phyloP scores from a whole-genome alignment of 2,113 vertebrate genomes.

The Zapus hudsonius region DNA sequence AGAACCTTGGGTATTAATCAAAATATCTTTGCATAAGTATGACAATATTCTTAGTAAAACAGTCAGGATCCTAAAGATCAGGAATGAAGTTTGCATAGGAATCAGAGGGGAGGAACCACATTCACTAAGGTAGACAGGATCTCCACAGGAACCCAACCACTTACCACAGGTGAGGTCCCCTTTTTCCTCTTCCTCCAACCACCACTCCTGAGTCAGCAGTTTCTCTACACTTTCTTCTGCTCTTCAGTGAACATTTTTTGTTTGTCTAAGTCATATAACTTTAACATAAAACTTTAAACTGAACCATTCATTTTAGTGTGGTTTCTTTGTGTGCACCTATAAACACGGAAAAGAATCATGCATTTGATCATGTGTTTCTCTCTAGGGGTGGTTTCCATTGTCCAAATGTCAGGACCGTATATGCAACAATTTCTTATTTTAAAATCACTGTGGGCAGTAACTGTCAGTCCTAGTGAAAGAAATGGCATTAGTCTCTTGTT shows the following conservation, averaged over 20 bases:
- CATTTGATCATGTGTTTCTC: neutral
- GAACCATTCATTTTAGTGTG: neutral
- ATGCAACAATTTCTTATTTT: neutral
- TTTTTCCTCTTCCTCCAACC: neutral
- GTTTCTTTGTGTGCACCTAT: neutral
- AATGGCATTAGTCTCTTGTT: neutral
- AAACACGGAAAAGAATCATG: neutral
- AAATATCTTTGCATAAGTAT: neutral
- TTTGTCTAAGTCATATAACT: neutral
- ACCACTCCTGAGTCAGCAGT: neutral
- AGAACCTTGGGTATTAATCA: neutral
- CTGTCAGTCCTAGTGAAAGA: neutral
- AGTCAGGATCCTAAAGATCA: slow-evolving; percentile 1
- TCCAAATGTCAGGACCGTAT: neutral
- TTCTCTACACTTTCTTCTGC: neutral
- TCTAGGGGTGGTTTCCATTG: neutral
- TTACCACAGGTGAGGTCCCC: neutral
- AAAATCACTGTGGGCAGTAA: neutral
- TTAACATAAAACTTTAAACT: neutral
- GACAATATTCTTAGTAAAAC: neutral
- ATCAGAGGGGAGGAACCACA: neutral
- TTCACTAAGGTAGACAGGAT: neutral
- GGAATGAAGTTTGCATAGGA: neutral
- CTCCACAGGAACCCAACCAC: neutral
- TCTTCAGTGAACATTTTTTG: neutral